Evolutionary conservation across 2,888 invertebrate species (phyloP), one percentile per base, ranked within the genome.

Genomic region (Cancer borealis): DNA sequence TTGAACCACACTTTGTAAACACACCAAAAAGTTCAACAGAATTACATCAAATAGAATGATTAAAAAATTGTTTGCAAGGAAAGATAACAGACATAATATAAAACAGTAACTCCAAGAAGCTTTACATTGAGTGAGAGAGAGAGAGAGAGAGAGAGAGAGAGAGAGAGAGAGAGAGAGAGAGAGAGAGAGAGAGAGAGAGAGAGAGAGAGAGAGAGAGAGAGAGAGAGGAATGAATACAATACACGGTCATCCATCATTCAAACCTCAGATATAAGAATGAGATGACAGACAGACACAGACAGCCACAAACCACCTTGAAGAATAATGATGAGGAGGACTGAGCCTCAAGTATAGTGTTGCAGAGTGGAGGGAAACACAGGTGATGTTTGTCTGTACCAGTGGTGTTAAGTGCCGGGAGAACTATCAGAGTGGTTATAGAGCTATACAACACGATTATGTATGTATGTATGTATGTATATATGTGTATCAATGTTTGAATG

Each of bases 131-230:
- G 26, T 39, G 84, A 84, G 84, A 39, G 39, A 88, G 88, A 88
- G 88, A 88, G 88, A 88, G 88, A 88, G 88, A 88, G 88, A 88
- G 88, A 88, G 88, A 39, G 88, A 88, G 88, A 88, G 88, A 39
- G 88, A 88, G 88, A 88, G 88, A 39, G 88, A 46, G 46, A 46
- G 46, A 21, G 46, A 46, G 46, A 17, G 87, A 87, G 87, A 87
- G 87, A 87, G n/a, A 87, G 30, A 87, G 21, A 87, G 39, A 87
- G 87, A 87, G 87, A 87, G 87, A 87, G 45, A 39, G 39, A 39
- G 45, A 87, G n/a, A 87, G 30, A 87, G 21, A 87, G 39, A 87
- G 87, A 87, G 87, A 87, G 87, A 87, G 45, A 39, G 39, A 39
- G 45, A 54, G 8, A 54, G 12, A 54, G 21, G 17, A 46, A 88